Conservation (phyloP, 1,140 invertebrate genomes). For the Papilio machaon region DNA sequence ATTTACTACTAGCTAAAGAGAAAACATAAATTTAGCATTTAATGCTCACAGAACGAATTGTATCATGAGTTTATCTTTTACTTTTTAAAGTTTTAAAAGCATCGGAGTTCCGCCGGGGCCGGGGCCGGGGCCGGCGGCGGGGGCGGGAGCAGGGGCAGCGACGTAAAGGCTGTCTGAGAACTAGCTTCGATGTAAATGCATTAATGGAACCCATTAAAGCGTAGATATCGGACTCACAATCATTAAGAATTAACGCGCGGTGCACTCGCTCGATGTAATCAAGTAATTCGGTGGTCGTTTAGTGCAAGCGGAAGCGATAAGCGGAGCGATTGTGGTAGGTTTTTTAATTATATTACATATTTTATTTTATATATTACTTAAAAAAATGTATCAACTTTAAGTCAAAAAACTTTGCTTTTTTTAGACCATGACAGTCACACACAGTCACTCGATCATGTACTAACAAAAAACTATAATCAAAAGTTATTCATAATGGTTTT, state of each 20-base stretch:
- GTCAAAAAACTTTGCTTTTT: background rate
- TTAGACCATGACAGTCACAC: no score
- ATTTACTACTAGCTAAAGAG: no score
- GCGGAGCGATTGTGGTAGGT: background rate
- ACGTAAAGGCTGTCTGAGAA: background rate
- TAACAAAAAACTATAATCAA: no score
- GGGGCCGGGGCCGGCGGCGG: background rate
- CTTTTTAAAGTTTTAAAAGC: slow-evolving; percentile 25
- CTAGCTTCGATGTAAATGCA: slow-evolving; percentile 37
- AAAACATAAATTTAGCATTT: slow-evolving; percentile 26
- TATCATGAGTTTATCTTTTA: slow-evolving; percentile 7
- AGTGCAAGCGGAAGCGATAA: slow-evolving; percentile 16
- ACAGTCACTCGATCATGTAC: background rate
- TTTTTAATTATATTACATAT: background rate
- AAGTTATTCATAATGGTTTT: no score
- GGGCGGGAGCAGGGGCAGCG: background rate
- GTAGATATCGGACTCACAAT: slow-evolving; percentile 40
- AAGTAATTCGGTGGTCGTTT: slow-evolving; percentile 20
- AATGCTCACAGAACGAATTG: slow-evolving; percentile 1
- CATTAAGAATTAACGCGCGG: slow-evolving; percentile 53
- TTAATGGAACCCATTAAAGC: slow-evolving; percentile 37
- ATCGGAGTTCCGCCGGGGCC: background rate
- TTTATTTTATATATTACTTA: background rate
- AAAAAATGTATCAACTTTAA: no score
- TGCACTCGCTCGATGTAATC: slow-evolving; percentile 37